Base-by-base conservation (phyloP, 2,797 vertebrate genomes). In the Sitta carolinensis region DNA sequence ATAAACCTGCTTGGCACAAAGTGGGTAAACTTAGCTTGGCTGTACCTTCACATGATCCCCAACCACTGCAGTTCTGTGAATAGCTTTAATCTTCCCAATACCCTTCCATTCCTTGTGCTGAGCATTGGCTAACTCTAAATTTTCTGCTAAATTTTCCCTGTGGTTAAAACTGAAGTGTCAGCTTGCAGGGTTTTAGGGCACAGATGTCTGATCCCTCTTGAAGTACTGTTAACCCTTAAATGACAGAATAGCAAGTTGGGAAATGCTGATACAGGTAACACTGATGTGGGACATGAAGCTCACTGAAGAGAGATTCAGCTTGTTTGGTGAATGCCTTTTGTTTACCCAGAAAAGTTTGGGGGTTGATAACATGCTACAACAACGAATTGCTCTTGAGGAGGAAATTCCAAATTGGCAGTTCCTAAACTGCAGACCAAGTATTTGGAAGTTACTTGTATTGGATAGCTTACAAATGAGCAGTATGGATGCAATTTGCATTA, bases 121-220 rank as follows among this genome's bases (percentile, higher is more conserved):
- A 91, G 91, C 89, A 98, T 97, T 97, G 97, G 96, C 97, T 94
- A 97, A 96, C 90, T 96, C 96, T 96, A 98, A 98, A 97, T 96
- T 97, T 80, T 87, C n/a, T 84, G 86, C 90, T 92, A 97, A 97
- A 93, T 92, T 97, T 96, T 34, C 50, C 96, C 91, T 93, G 94
- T 34, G 95, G 87, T 78, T 96, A 94, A 96, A 96, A 96, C 62
- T 70, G 48, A 22, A 95, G 95, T 92, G 80, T 93, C 92, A 90
- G 91, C 72, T 73, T 34, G 67, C 70, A 64, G 94, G 91, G 62
- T 85, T 83, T 93, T 50, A 94, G 96, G 95, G 95, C 76, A 92
- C 87, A 95, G 96, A 86, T 88, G 16, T 30, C 16, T 67, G 95
- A 72, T 95, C 73, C 51, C 93, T 89, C 90, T 94, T 95, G 96